A percentile compares a stretch with the other conserved stretches of the same genome.
phyloP scores from a whole-genome alignment of 2,888 invertebrate species.

The Andrena trimmerana region DNA sequence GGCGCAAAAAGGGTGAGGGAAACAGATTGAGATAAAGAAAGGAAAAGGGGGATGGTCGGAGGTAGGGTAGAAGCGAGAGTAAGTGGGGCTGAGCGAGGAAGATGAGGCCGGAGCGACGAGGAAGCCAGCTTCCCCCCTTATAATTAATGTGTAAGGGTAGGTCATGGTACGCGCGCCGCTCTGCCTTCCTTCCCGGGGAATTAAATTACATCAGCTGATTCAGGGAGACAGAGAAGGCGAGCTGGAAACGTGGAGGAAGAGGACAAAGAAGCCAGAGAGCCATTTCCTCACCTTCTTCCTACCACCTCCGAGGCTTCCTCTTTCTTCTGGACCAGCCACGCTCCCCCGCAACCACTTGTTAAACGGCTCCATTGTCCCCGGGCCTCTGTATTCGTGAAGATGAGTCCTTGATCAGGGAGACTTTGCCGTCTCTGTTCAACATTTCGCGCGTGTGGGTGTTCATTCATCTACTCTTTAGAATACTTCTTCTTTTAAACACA shows the following conservation, averaged over 20 bases:
- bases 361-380: conserved; percentile 66
- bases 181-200: conserved; percentile 75
- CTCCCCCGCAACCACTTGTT: conserved; percentile 74
- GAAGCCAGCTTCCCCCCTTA: conserved; percentile 78
- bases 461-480: neutral
- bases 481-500: neutral
- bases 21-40: conserved; percentile 67
- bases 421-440: conserved; percentile 3
- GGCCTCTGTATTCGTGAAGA: conserved; percentile 27
- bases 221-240: conserved; percentile 57
- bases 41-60: conserved; percentile 49
- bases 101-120: conserved; percentile 58
- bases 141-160: conserved; percentile 85
- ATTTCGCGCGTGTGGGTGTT: neutral
- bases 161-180: conserved; percentile 76
- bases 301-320: conserved; percentile 64
- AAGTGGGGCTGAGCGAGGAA: conserved; percentile 70
- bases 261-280: conserved; percentile 60
- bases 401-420: conserved; percentile 49
- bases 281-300: conserved; percentile 70
- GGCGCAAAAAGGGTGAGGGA: conserved; percentile 51
- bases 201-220: conserved; percentile 83
- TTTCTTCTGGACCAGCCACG: conserved; percentile 50
- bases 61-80: conserved; percentile 70
- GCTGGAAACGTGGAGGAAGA: conserved; percentile 7